Base-by-base conservation (phyloP, 2,888 invertebrate genomes). In the Calliphora vomitoria region DNA sequence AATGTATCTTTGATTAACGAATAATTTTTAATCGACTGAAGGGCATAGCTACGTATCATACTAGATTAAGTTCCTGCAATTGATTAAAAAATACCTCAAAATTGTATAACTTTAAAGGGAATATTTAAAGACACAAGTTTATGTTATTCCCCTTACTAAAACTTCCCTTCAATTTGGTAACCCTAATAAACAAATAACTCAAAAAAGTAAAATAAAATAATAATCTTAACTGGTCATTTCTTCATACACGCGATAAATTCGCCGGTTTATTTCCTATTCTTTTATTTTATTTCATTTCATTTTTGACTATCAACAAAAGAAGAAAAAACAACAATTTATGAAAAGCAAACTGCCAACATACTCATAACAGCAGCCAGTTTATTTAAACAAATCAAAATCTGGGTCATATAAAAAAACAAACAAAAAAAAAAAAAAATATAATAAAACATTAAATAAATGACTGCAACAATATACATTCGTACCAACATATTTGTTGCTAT, bases 371-470 rank as follows among this genome's bases (percentile, higher is more conserved):
- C 75, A 75, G 76, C 74, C 84, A 71, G 64, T 66, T 50, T 58
- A 69, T 58, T 78, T 62, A 55, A 69, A 47, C 20, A 69, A 44
- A 20, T 35, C 53, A 58, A 82, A 82, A 85, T 62, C 35, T 87
- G 58, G 87, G 87, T 85, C 87, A 87, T 31, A 68, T 47, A 41
- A 50, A 53, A 76, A 62, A n/a, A 44, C 18, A 41, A 72, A 60
- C 10, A 11, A 15, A 25, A 47, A 25, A 55, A 13, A 50, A 41
- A 47, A 62, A 66, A 6, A 82, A 80, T 11, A 75, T 50, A 62
- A 62, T 64, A 31, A 84, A 74, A 79, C 58, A 85, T 79, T 74
- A 64, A 79, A 79, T 80, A 80, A 80, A 79, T 75, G 62, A 75
- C 64, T 68, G 87, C 80, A 83, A 74, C 8, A 2, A 41, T 11